Evolutionary conservation across 2,113 vertebrate genomes (phyloP), one percentile per base, ranked within the genome.

Genomic region (Glareola pratincola): DNA sequence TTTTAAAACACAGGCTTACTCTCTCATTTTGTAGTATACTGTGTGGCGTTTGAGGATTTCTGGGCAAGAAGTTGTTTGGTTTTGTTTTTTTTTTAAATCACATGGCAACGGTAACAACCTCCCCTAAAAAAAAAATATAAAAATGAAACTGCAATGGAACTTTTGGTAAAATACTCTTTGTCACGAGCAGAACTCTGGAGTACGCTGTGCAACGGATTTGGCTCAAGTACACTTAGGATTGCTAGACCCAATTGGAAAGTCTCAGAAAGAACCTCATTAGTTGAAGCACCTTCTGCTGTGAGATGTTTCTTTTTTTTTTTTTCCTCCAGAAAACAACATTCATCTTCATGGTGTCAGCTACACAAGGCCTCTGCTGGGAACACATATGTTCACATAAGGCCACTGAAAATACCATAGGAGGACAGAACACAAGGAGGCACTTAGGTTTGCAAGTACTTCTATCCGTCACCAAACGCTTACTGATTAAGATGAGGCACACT

Each of bases 371-470:
- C 94, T 92, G 91, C 91, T 92, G 88, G 85, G 87, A 86, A 71
- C 73, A 88, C 34, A 15, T 6, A 45, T 10, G 72, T 82, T 88
- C 41, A 57, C 4, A 0, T 96, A 97, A 97, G 97, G 96, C 96
- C 97, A 97, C 96, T 91, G 84, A 72, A 92, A 95, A 92, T 69
- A 53, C 62, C 41, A 22, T n/a, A 90, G 87, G 92, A 95, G 91
- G 84, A 96, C n/a, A 92, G 94, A 91, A 95, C 76, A 89, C 62
- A 64, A 94, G 59, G 94, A 98, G 97, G 97, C 97, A 98, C 97
- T 98, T 97, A 71, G 87, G 94, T 95, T 83, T 94, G 89, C 66
- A 51, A 76, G 91, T 79, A 87, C 72, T 94, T 80, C 88, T 69
- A 56, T 56, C 96, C 85, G 8, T 69, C 86, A 74, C 89, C 92